Percentiles rank a stretch among this genome's conserved stretches.
Conservation (phyloP, 2,797 vertebrate genomes). For the Taenioides sp. region DNA sequence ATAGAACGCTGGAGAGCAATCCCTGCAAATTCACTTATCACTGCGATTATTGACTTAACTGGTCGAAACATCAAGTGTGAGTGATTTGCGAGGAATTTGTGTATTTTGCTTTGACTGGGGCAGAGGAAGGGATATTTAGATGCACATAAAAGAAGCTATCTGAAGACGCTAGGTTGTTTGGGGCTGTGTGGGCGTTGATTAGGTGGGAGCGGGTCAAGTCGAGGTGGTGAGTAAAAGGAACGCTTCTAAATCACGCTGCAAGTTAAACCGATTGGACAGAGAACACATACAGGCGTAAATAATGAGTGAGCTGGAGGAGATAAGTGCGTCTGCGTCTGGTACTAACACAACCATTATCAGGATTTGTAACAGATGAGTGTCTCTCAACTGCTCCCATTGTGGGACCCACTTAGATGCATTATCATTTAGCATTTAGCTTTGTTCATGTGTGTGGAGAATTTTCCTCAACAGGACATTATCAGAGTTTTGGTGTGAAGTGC, state of each 20-base stretch:
- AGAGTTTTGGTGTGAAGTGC: neutral
- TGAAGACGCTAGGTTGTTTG: constrained; percentile 56
- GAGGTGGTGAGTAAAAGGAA: constrained; percentile 60
- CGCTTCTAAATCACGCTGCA: constrained; percentile 69
- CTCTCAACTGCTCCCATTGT: neutral
- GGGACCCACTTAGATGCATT: neutral
- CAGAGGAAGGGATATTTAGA: constrained; percentile 37
- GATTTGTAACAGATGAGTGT: neutral
- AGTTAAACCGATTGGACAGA: constrained; percentile 62
- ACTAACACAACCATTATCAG: constrained; percentile 2
- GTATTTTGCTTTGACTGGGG: constrained; percentile 58
- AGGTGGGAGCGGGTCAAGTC: constrained; percentile 62
- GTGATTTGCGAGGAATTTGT: constrained; percentile 55
- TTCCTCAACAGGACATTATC: neutral
- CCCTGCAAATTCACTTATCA: constrained; percentile 68
- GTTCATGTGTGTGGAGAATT: neutral
- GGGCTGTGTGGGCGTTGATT: constrained; percentile 50
- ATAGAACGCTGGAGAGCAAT: constrained; percentile 41
- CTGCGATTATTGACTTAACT: constrained; percentile 71
- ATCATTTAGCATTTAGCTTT: neutral
- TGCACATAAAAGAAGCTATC: constrained; percentile 36
- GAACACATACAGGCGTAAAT: constrained; percentile 37
- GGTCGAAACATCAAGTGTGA: constrained; percentile 68
- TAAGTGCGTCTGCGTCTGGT: constrained; percentile 35
- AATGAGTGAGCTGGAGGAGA: constrained; percentile 45